These are phyloP conservation scores for Nycticebus coucang DNA, from an alignment of 2,113 vertebrate species.

Conservation along the genomic window DNA sequence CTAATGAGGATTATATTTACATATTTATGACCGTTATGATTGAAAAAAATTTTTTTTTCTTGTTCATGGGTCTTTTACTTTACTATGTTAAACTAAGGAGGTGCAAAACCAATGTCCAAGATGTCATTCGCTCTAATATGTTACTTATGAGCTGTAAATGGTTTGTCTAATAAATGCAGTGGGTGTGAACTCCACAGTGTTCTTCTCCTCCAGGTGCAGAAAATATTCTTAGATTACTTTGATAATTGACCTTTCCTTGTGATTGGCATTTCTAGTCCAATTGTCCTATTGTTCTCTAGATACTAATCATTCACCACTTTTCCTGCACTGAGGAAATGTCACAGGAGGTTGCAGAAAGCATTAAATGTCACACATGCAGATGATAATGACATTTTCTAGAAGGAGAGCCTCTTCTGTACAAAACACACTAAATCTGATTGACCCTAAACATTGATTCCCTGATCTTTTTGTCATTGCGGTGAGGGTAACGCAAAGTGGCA, in stretches of 20 bases:
- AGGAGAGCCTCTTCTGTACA: neutral
- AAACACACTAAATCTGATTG: neutral
- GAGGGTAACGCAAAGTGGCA: neutral
- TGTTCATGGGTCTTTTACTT: constrained; percentile 12
- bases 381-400: neutral
- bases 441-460: neutral
- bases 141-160: neutral
- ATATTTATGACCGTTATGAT: neutral
- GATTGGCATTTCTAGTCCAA: constrained; percentile 14
- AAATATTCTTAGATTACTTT: neutral
- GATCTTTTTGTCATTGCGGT: no score
- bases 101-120: neutral
- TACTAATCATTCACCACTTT: neutral
- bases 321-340: constrained; percentile 32
- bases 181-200: neutral
- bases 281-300: neutral
- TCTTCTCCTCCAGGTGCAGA: neutral
- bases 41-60: neutral
- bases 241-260: neutral
- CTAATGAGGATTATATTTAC: neutral
- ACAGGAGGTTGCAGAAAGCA: neutral
- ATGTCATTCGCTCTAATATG: neutral
- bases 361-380: neutral
- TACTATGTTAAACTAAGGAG: neutral
- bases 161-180: neutral